Base-by-base conservation (phyloP, 2,888 invertebrate genomes). In the Diarsia dahlii region DNA sequence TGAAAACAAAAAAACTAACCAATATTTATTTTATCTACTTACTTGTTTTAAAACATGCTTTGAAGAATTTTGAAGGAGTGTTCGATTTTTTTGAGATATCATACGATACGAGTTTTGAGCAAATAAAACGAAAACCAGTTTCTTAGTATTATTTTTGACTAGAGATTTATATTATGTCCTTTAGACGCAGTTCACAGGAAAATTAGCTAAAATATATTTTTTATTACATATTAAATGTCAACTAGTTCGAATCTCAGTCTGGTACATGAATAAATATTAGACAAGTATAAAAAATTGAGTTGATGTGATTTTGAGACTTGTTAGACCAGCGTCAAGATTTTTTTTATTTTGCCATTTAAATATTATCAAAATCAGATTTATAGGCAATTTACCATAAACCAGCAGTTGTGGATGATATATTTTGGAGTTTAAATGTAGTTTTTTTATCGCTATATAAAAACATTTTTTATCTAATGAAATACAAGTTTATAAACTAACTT, bases 121-220 rank as follows among this genome's bases (percentile, higher is more conserved):
- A 78, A 79, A 64, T 50, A 67, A 52, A 58, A 78, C 60, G 12
- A 48, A 56, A 82, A 78, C 82, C 9, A 54, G 78, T 78, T 67
- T 67, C 23, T 76, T 13, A 23, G 46, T 58, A 46, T 48, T 28
- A 12, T 48, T n/a, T 39, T 56, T 65, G 34, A n/a, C 3, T 56
- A 15, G 8, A 15, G 20, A 45, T 28, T 18, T 15, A n/a, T 63
- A 10, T 56, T 34, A n/a, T 52, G 12, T 18, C 3, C 71, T 71
- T 62, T 60, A 10, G 0, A 46, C 13, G 12, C 52, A 52, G 23
- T n/a, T 23, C 20, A 60, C 52, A 60, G 65, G 46, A 76, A 76
- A 82, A 77, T 34, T 4, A 20, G 20, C 9, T 39, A 20, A 52
- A 52, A 46, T 62, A 52, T n/a, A 8, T 62, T 39, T 48, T 3